Evolutionary conservation across 2,113 vertebrate genomes (phyloP), one percentile per base, ranked within the genome.

Genomic region (Falco punctatus): DNA sequence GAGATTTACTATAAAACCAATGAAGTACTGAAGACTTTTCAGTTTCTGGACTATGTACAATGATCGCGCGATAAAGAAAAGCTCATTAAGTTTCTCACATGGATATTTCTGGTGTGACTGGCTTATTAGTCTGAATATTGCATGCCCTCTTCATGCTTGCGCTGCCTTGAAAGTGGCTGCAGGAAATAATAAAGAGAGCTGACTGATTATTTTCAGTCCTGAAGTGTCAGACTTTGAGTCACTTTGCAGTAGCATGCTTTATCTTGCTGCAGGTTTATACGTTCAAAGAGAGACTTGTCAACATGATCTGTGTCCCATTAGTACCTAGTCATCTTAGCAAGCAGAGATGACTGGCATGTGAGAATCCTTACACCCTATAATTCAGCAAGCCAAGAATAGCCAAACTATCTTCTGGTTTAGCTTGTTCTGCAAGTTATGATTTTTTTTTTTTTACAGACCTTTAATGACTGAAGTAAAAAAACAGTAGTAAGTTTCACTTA

Each of bases 1-100:
- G 23, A 80, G 33, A 40, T 24, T 32, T 52, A 2, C 9, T 54
- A 9, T 35, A 33, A 73, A 78, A 10, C 2, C 2, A 46, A 26
- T 35, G 17, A n/a, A 66, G 18, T 40, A 7, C 4, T 26, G 26
- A 40, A 10, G 15, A 21, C 18, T n/a, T 15, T 44, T 52, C 13
- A 12, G 15, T 86, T 86, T 69, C 13, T 77, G 24, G 6, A 23
- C 27, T 35, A 15, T 10, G 15, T 69, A 11, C 12, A 23, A 1
- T 35, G 18, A 28, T 4, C 6, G 12, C 15, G 13, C 7, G 4
- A 20, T 24, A 48, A 67, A 33, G 35, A 44, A 77, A 70, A 66
- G 4, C 8, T 73, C 0, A 1, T 40, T 5, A 40, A 9, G 1
- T 42, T 30, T 54, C 21, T 61, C 6, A 15, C 3, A 5, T 15